Conservation (phyloP, 2,113 vertebrate species). For the Loxodonta africana region DNA sequence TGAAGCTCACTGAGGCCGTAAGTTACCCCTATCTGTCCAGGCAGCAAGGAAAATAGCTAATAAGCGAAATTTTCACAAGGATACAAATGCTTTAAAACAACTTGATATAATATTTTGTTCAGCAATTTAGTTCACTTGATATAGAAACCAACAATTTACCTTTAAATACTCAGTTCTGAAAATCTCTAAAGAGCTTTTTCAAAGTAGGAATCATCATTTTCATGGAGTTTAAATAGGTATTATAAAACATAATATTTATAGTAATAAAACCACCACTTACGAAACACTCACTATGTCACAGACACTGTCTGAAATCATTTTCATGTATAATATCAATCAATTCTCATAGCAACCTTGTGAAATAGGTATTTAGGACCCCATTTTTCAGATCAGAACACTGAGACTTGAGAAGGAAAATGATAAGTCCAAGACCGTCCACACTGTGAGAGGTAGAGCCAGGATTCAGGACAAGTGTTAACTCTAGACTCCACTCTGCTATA, state of each 20-base stretch:
- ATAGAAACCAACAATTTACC: slow-evolving; percentile 53
- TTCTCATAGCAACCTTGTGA: neutral
- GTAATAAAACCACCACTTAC: neutral
- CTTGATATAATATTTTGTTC: slow-evolving; percentile 24
- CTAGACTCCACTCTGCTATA: neutral
- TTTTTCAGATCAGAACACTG: neutral
- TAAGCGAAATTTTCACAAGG: slow-evolving; percentile 26
- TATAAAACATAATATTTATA: neutral
- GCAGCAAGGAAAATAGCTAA: slow-evolving; percentile 18
- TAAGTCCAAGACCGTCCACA: neutral
- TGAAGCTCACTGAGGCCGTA: neutral
- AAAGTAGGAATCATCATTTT: neutral
- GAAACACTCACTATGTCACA: neutral
- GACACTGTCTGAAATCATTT: neutral
- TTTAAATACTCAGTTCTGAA: slow-evolving; percentile 38
- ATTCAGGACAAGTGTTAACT: neutral
- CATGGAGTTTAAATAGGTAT: neutral
- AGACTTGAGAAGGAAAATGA: neutral
- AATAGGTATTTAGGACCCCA: neutral
- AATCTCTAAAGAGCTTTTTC: slow-evolving; percentile 14
- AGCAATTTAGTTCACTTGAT: slow-evolving; percentile 30
- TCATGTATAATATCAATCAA: neutral
- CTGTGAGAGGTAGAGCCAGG: neutral
- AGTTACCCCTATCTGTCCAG: neutral
- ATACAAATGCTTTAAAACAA: slow-evolving; percentile 54